These are phyloP conservation scores for Osedax fenrisi DNA, from an alignment of 2,888 invertebrate genomes.

Conservation along the genomic window DNA sequence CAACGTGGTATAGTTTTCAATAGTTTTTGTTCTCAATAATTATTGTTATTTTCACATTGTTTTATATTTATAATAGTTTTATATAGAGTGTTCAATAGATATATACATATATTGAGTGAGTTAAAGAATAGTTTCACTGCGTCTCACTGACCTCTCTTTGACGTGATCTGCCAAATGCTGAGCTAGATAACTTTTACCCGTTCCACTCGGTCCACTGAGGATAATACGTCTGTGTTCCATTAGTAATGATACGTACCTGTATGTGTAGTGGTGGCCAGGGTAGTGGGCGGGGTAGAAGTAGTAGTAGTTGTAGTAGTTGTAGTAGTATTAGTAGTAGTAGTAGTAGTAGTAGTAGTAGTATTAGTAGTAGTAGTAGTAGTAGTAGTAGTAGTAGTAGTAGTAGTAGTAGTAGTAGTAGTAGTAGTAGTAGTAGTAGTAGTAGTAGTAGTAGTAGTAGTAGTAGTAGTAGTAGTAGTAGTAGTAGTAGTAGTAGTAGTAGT, in stretches of 20 bases:
- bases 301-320: not conserved
- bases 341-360: not conserved
- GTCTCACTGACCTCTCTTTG: conserved; percentile 51
- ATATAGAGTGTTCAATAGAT: too few relatives aligned
- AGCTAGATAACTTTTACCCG: conserved; percentile 88
- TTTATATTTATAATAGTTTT: too few relatives aligned
- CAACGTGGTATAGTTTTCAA: too few relatives aligned
- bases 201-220: conserved; percentile 87
- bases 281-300: too few relatives aligned
- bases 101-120: too few relatives aligned
- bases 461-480: not conserved
- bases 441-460: not conserved
- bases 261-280: not conserved
- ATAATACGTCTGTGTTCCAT: conserved; percentile 84
- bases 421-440: not conserved
- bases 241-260: conserved; percentile 66
- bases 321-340: not conserved
- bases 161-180: conserved; percentile 86
- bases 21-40: too few relatives aligned
- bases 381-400: not conserved
- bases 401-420: not conserved
- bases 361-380: not conserved
- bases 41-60: too few relatives aligned
- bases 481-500: not conserved
- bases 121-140: not conserved